Evolutionary conservation across 2,888 invertebrate species (phyloP).

Genomic region (Erebia epiphron): DNA sequence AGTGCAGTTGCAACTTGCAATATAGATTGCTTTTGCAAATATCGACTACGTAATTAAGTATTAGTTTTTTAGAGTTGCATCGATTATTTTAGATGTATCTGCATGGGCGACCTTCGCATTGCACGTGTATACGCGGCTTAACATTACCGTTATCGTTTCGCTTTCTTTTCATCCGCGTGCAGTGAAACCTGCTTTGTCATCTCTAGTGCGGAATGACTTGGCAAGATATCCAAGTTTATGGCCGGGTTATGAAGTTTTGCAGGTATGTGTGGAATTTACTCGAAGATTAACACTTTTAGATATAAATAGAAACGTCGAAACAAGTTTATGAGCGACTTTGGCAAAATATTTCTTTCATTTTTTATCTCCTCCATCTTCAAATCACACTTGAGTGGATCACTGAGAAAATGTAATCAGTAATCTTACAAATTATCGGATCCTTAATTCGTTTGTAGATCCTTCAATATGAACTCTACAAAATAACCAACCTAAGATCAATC

Average conservation of each 20-base stretch:
- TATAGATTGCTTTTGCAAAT: no score
- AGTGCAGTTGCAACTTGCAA: no score
- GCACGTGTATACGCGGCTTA: constrained; percentile 51
- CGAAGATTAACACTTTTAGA: background rate
- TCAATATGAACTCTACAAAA: background rate
- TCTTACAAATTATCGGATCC: no score
- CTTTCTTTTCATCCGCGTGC: constrained; percentile 66
- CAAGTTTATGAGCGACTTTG: background rate
- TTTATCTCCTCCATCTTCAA: no score
- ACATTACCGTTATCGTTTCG: constrained; percentile 70
- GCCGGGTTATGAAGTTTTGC: constrained; percentile 5
- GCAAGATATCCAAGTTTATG: constrained; percentile 24
- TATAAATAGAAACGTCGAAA: background rate
- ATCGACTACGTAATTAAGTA: no score
- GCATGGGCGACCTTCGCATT: background rate
- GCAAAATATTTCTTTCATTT: no score
- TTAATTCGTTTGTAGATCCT: no score
- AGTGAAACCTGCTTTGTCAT: constrained; percentile 43
- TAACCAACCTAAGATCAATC: no score
- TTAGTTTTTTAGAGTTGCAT: background rate
- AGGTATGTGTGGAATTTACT: background rate
- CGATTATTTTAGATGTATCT: background rate
- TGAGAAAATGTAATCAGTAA: no score
- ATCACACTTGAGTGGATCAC: no score
- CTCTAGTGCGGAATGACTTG: constrained; percentile 35